Conservation (phyloP, 1,140 invertebrate genomes). For the Drosophila subpulchrella region DNA sequence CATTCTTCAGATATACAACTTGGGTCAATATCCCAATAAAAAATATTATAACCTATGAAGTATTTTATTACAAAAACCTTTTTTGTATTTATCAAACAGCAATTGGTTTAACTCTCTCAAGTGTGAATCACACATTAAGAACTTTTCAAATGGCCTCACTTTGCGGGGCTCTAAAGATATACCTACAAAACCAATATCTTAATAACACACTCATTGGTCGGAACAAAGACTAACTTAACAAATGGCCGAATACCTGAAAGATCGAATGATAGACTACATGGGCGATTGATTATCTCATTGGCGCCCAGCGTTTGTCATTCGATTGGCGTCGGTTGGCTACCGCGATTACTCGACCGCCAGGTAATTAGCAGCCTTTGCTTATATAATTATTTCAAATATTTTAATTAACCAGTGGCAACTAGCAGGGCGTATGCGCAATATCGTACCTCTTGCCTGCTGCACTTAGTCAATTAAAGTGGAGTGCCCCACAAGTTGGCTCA, state of each 20-base stretch:
- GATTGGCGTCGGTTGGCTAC: slow-evolving; percentile 4
- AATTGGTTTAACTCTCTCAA: slow-evolving; percentile 14
- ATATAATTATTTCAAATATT: slow-evolving; percentile 73
- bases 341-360: slow-evolving; percentile 4
- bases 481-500: slow-evolving; percentile 28
- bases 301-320: slow-evolving; percentile 47
- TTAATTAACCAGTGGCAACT: slow-evolving; percentile 71
- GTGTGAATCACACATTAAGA: background rate
- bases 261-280: slow-evolving; percentile 4
- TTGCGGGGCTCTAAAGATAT: background rate
- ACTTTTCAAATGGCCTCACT: background rate
- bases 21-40: too few relatives aligned
- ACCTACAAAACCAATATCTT: background rate
- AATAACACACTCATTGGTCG: background rate
- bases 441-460: slow-evolving; percentile 42
- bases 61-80: background rate
- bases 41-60: background rate
- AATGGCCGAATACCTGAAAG: background rate
- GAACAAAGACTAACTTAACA: background rate
- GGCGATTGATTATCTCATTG: slow-evolving; percentile 28
- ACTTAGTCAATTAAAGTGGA: slow-evolving; percentile 67
- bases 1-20: too few relatives aligned
- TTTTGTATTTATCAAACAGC: slow-evolving; percentile 22
- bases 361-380: slow-evolving; percentile 55
- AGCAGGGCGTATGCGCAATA: slow-evolving; percentile 71